Evolutionary conservation across 1,140 invertebrate genomes (phyloP).

Genomic region (Whitmania pigra): DNA sequence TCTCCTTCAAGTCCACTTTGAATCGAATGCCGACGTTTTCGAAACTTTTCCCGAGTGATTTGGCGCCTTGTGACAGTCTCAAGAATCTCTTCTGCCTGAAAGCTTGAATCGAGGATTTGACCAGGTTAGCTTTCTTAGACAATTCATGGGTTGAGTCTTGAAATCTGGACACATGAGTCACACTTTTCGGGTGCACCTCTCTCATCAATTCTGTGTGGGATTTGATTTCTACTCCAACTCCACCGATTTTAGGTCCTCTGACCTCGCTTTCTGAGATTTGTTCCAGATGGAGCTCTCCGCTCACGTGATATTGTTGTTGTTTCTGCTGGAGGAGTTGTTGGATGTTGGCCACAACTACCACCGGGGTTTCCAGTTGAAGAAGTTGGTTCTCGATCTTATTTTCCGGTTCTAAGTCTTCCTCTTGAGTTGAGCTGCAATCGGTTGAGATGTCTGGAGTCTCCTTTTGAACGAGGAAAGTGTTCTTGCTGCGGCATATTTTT

Average conservation of each 20-base stretch:
- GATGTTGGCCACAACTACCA: too few species aligned
- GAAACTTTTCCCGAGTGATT: background rate
- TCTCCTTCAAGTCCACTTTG: slow-evolving; percentile 1
- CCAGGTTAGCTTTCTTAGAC: background rate
- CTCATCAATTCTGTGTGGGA: background rate
- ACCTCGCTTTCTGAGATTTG: background rate
- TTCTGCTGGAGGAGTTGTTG: background rate
- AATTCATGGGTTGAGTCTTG: too few species aligned
- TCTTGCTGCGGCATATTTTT: slow-evolving; percentile 4
- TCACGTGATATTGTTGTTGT: background rate
- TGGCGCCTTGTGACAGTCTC: background rate
- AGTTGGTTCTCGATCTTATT: background rate
- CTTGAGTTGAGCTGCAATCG: background rate
- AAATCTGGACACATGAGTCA: background rate
- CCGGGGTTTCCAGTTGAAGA: too few species aligned
- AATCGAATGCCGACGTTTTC: background rate
- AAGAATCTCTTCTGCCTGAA: background rate
- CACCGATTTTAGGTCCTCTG: background rate
- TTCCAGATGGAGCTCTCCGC: background rate
- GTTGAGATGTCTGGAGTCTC: background rate
- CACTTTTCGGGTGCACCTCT: too few species aligned
- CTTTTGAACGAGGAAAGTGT: background rate
- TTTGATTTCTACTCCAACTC: background rate
- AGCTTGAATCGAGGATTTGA: background rate
- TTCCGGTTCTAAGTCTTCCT: background rate